Conservation (phyloP, 2,797 vertebrate species). For the Mormyrus proboscirostris region DNA sequence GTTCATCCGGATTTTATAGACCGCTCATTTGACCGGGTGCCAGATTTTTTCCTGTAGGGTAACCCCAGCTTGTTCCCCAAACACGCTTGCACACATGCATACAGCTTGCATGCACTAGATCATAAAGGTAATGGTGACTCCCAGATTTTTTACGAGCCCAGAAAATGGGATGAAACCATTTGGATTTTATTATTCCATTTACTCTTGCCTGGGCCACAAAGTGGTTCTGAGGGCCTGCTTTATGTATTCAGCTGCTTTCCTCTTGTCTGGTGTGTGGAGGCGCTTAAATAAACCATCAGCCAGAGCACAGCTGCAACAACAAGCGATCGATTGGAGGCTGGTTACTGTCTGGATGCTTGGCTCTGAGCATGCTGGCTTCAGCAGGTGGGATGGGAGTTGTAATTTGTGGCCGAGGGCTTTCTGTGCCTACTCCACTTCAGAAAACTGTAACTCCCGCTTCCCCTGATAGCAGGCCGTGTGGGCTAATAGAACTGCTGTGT, state of each 20-base stretch:
- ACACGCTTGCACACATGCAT: background rate
- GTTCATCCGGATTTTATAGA: constrained; percentile 8
- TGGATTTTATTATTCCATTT: constrained; percentile 99
- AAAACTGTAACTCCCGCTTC: constrained; percentile 73
- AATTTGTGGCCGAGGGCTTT: constrained; percentile 75
- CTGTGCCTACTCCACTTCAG: constrained; percentile 70
- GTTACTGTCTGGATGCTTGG: constrained; percentile 81
- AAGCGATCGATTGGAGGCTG: constrained; percentile 92
- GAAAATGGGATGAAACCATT: constrained; percentile 99
- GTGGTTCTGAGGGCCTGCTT: constrained; percentile 97
- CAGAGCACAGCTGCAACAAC: constrained; percentile 96
- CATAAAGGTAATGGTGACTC: constrained; percentile 81
- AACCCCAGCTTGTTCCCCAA: background rate
- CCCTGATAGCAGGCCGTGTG: constrained; percentile 69
- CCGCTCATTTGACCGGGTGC: background rate
- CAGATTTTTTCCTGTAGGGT: background rate
- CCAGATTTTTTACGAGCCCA: constrained; percentile 80
- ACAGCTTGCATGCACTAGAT: constrained; percentile 58
- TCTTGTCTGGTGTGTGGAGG: constrained; percentile 96
- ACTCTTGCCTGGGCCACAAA: constrained; percentile 96
- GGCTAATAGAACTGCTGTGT: constrained; percentile 72
- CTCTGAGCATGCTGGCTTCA: constrained; percentile 76
- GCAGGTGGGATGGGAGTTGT: constrained; percentile 90
- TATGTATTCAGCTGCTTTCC: constrained; percentile 99
- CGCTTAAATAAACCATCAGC: constrained; percentile 97